Evolutionary conservation across 2,888 invertebrate genomes (phyloP).

Genomic region (Lasioglossum leucozonium): DNA sequence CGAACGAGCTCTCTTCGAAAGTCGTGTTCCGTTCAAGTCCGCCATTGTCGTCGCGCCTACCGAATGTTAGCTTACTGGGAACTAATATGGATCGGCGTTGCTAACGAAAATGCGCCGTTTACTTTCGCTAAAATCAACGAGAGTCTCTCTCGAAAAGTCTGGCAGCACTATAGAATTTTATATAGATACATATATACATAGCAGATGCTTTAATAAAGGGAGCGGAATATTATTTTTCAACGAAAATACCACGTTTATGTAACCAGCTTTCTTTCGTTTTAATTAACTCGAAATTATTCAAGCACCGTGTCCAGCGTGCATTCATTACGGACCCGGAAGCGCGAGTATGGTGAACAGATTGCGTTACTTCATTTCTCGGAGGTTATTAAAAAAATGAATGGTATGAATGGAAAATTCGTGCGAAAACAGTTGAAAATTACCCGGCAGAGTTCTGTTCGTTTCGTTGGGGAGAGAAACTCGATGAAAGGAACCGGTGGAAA

Average conservation of each 20-base stretch:
- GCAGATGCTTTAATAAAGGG: too few relatives aligned
- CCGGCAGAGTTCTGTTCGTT: neutral
- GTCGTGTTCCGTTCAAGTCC: conserved; percentile 7
- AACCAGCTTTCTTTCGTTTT: neutral
- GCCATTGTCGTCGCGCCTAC: neutral
- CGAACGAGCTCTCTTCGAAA: conserved; percentile 8
- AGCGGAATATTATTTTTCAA: too few relatives aligned
- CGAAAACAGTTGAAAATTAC: neutral
- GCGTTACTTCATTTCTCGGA: neutral
- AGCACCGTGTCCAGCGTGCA: neutral
- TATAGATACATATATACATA: too few relatives aligned
- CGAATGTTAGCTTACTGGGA: neutral
- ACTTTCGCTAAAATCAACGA: neutral
- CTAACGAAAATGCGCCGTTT: neutral
- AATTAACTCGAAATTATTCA: neutral
- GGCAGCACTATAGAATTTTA: too few relatives aligned
- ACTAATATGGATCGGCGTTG: neutral
- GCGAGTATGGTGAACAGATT: neutral
- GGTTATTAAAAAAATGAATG: neutral
- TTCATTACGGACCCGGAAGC: neutral
- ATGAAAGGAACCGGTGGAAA: neutral
- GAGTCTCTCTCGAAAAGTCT: neutral
- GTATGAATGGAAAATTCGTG: neutral
- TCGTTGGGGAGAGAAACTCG: neutral
- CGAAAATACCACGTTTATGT: neutral